Base-by-base conservation (phyloP, 2,888 invertebrate genomes). In the Lissonota sp. region DNA sequence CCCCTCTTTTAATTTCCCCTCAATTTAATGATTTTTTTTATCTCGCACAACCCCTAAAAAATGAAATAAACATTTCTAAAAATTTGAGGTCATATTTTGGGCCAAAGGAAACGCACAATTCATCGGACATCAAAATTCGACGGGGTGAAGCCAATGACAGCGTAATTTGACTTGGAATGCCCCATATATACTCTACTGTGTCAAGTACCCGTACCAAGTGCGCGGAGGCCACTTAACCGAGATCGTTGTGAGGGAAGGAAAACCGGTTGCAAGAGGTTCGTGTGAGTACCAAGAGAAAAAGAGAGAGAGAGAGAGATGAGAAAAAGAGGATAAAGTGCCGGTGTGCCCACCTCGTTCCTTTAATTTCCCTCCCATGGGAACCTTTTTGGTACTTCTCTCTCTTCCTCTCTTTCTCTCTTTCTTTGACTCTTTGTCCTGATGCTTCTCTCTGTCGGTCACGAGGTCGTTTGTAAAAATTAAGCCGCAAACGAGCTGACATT, bases 201-300 rank as follows among this genome's bases (percentile, higher is more conserved):
- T 78, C 83, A 84, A 83, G 75, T 80, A 76, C 53, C 74, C 26
- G 69, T 64, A 79, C 77, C 83, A 83, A 84, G 84, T 76, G 84
- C 84, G 83, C 73, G 62, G 77, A 64, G 63, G 82, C 86, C 86
- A 85, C 86, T 88, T 87, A 89, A 88, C 88, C 87, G 87, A 85
- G 87, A 88, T 87, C 85, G 80, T 82, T 84, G 75, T 16, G 79
- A 66, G 71, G 12, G 74, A 79, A 66, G 85, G 26, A 76, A 86
- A 89, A 89, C 89, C 88, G 90, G 90, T 89, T 86, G 83, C 88
- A 86, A 83, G 69, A 79, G 82, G 49, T 64, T 72, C 80, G 72
- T 80, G 67, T 42, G 66, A 62, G 26, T 57, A 62, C 14, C 53
- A 14, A 53, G 12, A 14, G 53, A 79, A 67, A 79, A 58, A 53